Conservation (phyloP, 2,113 vertebrate genomes). For the Ictalurus punctatus region DNA sequence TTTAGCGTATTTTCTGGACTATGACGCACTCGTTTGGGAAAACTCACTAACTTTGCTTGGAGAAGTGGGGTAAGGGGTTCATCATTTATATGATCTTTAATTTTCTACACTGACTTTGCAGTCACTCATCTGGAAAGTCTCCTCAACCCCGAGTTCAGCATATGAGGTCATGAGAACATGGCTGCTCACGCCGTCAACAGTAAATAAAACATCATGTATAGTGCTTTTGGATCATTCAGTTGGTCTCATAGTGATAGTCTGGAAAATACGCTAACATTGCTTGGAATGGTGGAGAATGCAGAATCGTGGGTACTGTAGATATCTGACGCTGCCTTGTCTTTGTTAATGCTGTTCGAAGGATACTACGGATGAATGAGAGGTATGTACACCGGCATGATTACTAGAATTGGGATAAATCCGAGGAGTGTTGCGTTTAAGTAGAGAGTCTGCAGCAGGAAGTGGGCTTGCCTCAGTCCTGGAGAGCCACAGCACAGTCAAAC, state of each 20-base stretch:
- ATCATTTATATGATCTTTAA: neutral
- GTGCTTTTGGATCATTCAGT: neutral
- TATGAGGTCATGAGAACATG: neutral
- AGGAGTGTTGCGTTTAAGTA: neutral
- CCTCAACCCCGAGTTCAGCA: neutral
- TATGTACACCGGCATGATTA: constrained; percentile 37
- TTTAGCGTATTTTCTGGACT: constrained; percentile 5
- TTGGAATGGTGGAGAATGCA: neutral
- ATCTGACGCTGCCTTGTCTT: constrained; percentile 40
- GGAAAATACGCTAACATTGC: neutral
- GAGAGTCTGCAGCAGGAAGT: constrained; percentile 25
- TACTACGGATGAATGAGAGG: constrained; percentile 29
- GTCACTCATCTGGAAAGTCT: neutral
- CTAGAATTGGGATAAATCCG: neutral
- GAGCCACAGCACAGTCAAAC: neutral
- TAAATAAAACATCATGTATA: neutral
- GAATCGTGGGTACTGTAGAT: constrained; percentile 4
- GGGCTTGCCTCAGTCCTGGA: neutral
- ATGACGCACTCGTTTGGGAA: no score
- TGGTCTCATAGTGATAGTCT: neutral
- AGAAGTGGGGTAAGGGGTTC: neutral
- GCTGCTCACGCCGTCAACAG: neutral
- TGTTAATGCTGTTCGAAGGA: constrained; percentile 43
- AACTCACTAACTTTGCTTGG: neutral
- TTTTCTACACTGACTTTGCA: no score